Percentiles rank a stretch among this genome's conserved stretches.
Conservation (phyloP, 2,113 vertebrate genomes). For the Plecturocebus donacophilus region DNA sequence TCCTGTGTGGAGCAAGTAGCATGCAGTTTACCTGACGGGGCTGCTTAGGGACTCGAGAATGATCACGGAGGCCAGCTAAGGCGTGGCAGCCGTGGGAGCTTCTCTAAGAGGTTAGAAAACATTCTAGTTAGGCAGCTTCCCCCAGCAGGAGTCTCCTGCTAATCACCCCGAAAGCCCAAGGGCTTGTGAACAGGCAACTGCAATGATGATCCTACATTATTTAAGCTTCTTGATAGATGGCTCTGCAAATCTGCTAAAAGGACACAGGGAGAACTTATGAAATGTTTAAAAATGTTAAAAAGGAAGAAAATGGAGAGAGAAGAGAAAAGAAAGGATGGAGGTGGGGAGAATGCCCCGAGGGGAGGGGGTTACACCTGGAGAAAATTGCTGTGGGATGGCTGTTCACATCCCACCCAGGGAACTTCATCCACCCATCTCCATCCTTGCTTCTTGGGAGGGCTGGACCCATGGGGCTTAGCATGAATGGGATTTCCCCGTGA, state of each 20-base stretch:
- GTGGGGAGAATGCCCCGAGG: too few relatives aligned
- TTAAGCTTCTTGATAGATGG: not conserved
- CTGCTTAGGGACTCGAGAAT: not conserved
- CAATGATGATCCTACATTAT: not conserved
- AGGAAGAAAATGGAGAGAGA: not conserved
- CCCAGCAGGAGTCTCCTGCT: not conserved
- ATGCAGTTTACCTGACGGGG: not conserved
- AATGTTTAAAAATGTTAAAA: not conserved
- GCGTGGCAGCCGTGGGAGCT: not conserved
- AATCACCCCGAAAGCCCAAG: not conserved
- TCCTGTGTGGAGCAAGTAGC: not conserved
- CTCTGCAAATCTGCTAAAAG: not conserved
- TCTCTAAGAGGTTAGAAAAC: not conserved
- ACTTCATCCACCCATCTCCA: not conserved
- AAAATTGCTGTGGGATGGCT: not conserved
- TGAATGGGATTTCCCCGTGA: not conserved
- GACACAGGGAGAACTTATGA: not conserved
- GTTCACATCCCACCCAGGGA: too few relatives aligned
- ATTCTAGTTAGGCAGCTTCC: not conserved
- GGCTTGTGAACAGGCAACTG: not conserved
- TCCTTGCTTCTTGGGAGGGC: not conserved
- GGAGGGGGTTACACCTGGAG: not conserved
- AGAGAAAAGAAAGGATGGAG: not conserved
- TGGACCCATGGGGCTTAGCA: not conserved
- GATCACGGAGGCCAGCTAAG: not conserved